phyloP scores from a whole-genome alignment of 1,140 invertebrate genomes.

The Daktulosphaira vitifoliae region DNA sequence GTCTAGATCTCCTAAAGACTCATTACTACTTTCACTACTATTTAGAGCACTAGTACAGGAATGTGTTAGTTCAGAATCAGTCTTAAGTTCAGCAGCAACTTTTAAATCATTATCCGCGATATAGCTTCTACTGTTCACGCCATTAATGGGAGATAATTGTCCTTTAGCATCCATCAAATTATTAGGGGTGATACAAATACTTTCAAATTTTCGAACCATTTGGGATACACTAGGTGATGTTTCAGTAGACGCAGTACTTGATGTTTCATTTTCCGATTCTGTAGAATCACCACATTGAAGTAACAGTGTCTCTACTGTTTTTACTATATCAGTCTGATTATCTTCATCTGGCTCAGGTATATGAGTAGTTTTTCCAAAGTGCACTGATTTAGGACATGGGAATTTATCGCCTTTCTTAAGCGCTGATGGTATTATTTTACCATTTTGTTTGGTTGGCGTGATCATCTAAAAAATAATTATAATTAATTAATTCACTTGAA shows the following conservation, averaged over 20 bases:
- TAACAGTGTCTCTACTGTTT: slow-evolving; percentile 23
- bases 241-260: slow-evolving; percentile 18
- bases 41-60: no score
- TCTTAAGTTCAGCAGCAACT: slow-evolving; percentile 7
- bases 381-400: background rate
- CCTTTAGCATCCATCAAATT: background rate
- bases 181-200: slow-evolving; percentile 33
- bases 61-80: background rate
- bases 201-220: slow-evolving; percentile 40
- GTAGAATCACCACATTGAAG: background rate
- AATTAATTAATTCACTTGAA: no score
- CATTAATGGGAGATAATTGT: background rate
- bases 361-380: slow-evolving; percentile 21
- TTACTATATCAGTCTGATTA: slow-evolving; percentile 4
- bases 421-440: slow-evolving; percentile 1
- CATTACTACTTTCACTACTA: slow-evolving; percentile 29
- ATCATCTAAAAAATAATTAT: background rate
- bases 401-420: slow-evolving; percentile 10
- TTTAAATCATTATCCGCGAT: background rate
- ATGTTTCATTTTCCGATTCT: slow-evolving; percentile 32
- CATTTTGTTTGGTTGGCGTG: slow-evolving; percentile 3
- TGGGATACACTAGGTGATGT: slow-evolving; percentile 38
- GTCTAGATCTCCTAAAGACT: slow-evolving; percentile 31
- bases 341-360: slow-evolving; percentile 10
- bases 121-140: background rate